Evolutionary conservation across 1,140 invertebrate species (phyloP).

Genomic region (Calephelis nemesis): DNA sequence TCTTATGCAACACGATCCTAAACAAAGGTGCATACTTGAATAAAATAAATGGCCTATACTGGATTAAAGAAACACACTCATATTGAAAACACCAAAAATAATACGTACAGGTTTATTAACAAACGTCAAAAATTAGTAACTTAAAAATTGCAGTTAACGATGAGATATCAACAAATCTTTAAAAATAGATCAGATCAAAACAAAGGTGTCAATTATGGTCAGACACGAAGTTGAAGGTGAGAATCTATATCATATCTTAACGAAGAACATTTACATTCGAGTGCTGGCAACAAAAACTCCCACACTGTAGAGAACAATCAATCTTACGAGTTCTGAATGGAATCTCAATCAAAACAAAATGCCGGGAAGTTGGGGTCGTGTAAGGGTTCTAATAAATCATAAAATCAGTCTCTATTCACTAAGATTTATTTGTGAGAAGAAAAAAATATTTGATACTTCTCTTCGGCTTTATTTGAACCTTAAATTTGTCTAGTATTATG

Average conservation of each 20-base stretch:
- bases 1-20: no score
- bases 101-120: no score
- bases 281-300: conserved; percentile 67
- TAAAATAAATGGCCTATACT: no score
- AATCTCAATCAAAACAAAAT: conserved; percentile 76
- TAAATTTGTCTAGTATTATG: conserved; percentile 68
- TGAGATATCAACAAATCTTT: no score
- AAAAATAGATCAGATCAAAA: background rate
- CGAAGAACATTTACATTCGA: conserved; percentile 61
- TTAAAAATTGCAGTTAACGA: no score
- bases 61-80: no score
- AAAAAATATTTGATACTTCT: conserved; percentile 63
- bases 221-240: background rate
- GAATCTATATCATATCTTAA: conserved; percentile 16
- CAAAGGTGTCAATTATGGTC: conserved; percentile 7
- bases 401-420: conserved; percentile 73
- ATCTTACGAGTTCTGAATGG: conserved; percentile 70
- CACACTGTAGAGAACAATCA: conserved; percentile 73
- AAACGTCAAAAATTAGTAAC: no score
- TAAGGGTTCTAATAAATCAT: conserved; percentile 74
- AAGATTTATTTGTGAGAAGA: conserved; percentile 59
- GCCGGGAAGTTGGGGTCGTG: conserved; percentile 63
- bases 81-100: no score
- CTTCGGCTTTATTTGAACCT: conserved; percentile 49
- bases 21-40: no score